Evolutionary conservation across 2,113 vertebrate genomes (phyloP).

Genomic region (Andinoacara biseriatus): DNA sequence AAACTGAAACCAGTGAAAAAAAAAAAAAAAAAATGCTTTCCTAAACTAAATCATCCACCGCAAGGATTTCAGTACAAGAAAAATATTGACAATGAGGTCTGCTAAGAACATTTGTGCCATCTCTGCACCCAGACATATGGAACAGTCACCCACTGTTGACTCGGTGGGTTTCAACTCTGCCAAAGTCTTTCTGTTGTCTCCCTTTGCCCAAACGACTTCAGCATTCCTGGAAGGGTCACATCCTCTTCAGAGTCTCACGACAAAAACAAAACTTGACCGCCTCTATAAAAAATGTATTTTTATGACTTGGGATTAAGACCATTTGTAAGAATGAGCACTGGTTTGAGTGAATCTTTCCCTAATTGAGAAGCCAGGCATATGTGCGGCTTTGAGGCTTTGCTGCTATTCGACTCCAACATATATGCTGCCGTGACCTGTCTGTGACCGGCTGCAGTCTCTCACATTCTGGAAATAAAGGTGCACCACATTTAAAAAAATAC

Average conservation of each 20-base stretch:
- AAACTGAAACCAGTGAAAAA: slow-evolving; percentile 11
- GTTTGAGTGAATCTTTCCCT: slow-evolving; percentile 70
- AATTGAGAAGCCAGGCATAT: slow-evolving; percentile 80
- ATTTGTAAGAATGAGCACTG: slow-evolving; percentile 71
- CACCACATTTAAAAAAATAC: slow-evolving; percentile 14
- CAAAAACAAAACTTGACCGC: slow-evolving; percentile 76
- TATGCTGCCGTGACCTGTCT: slow-evolving; percentile 63
- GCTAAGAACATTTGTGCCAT: slow-evolving; percentile 50
- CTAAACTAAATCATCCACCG: slow-evolving; percentile 33
- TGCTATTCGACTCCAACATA: slow-evolving; percentile 61
- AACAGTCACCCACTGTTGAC: slow-evolving; percentile 43
- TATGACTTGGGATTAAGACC: slow-evolving; percentile 65
- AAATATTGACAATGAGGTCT: slow-evolving; percentile 34
- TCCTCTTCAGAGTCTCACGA: slow-evolving; percentile 66
- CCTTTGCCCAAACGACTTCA: slow-evolving; percentile 48
- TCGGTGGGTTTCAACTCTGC: slow-evolving; percentile 55
- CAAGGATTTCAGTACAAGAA: slow-evolving; percentile 29
- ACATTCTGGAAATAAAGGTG: slow-evolving; percentile 57
- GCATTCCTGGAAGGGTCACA: slow-evolving; percentile 78
- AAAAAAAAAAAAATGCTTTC: background rate
- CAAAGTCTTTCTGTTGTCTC: slow-evolving; percentile 57
- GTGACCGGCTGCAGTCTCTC: slow-evolving; percentile 27
- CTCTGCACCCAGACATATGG: slow-evolving; percentile 23
- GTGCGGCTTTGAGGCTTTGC: slow-evolving; percentile 74
- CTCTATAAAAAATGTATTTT: slow-evolving; percentile 77